Percentiles rank a stretch among this genome's conserved stretches.
Conservation (phyloP, 2,797 vertebrate species). For the Cichlasoma orientale region DNA sequence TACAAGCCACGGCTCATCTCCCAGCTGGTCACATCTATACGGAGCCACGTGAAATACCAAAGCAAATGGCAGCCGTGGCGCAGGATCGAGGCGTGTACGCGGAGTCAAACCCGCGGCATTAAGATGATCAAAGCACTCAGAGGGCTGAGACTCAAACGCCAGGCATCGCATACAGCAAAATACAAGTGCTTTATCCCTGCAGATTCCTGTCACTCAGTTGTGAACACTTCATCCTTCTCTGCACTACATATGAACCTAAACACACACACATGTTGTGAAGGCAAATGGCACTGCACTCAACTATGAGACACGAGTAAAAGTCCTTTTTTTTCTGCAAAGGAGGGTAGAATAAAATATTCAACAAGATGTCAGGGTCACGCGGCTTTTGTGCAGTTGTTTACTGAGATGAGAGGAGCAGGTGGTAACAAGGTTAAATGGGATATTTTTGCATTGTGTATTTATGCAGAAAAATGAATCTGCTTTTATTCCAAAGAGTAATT, state of each 20-base stretch:
- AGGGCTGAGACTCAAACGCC: conserved; percentile 8
- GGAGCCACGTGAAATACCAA: background rate
- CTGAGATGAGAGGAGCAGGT: conserved; percentile 19
- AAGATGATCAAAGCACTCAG: conserved; percentile 4
- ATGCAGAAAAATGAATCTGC: conserved; percentile 15
- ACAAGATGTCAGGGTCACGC: background rate
- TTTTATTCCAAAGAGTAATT: conserved; percentile 31
- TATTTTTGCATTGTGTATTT: conserved; percentile 7
- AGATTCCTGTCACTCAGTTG: background rate
- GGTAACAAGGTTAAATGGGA: conserved; percentile 29
- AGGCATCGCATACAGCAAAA: background rate
- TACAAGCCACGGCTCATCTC: background rate
- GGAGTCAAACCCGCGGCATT: background rate
- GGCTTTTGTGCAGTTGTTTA: background rate
- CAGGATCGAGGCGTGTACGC: background rate
- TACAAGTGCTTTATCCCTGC: background rate
- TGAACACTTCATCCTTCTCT: conserved; percentile 17
- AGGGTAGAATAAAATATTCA: background rate
- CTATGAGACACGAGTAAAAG: background rate
- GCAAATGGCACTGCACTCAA: background rate
- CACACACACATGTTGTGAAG: background rate
- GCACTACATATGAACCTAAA: background rate
- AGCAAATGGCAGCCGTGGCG: background rate
- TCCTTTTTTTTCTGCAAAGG: background rate
- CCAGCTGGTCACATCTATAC: background rate